Conservation (phyloP, 23 tunicate species). For the Clavelina lepadiformis region DNA sequence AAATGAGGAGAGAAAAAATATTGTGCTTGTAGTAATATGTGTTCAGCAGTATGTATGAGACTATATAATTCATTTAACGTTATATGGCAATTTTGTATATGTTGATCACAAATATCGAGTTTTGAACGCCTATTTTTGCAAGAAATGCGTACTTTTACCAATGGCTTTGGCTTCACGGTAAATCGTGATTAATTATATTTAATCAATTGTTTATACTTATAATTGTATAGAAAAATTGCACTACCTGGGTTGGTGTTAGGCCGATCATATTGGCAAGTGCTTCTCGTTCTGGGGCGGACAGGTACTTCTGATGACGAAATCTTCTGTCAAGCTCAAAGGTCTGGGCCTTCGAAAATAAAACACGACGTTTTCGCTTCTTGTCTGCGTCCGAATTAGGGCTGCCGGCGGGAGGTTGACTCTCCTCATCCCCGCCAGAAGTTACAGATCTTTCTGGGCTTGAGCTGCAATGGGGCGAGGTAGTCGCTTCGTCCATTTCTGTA, state of each 20-base stretch:
- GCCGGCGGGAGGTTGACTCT: constrained; percentile 4
- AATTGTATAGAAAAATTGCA: too few relatives aligned
- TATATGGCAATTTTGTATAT: too few relatives aligned
- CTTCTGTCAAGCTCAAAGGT: constrained; percentile 72
- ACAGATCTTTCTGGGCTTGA: constrained; percentile 21
- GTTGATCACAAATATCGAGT: too few relatives aligned
- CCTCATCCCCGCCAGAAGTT: constrained; percentile 16
- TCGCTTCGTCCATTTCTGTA: constrained; percentile 15
- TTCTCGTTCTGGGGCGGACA: constrained; percentile 84
- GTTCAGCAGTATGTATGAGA: too few relatives aligned
- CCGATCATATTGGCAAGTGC: constrained; percentile 69
- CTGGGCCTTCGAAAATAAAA: constrained; percentile 66
- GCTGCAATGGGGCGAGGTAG: constrained; percentile 1
- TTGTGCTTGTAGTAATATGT: too few relatives aligned
- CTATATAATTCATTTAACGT: too few relatives aligned
- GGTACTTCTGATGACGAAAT: constrained; percentile 66
- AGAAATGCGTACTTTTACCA: too few relatives aligned
- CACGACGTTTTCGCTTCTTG: constrained; percentile 66
- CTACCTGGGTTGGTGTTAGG: constrained; percentile 77
- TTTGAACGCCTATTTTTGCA: too few relatives aligned
- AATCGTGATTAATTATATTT: too few relatives aligned
- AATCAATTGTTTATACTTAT: too few relatives aligned
- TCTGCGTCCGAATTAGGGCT: constrained; percentile 24
- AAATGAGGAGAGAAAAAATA: too few relatives aligned
- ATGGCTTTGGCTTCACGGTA: too few relatives aligned